Base-by-base conservation (phyloP, 1,140 invertebrate genomes). In the Brachionus sp. region DNA sequence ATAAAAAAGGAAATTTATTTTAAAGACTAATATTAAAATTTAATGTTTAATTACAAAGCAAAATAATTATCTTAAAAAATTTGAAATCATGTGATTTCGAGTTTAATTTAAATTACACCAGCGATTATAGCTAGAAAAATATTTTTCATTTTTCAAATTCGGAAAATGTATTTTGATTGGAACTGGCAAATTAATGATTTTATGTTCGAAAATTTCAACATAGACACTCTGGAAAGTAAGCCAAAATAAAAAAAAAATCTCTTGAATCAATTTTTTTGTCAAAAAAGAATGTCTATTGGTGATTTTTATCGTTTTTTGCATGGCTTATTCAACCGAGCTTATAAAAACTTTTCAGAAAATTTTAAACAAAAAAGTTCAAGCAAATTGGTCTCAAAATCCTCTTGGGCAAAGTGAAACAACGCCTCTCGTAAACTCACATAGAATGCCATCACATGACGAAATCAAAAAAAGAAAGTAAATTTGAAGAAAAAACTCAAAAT, bases 121-220 rank as follows among this genome's bases (percentile, higher is more conserved):
- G 19, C 19, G 9, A 57, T 57, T 57, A 7, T 23, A 57, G 19
- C 50, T 57, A 23, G 9, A 57, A 57, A 19, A 19, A 19, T 1
- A 42, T 57, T 23, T 57, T 57, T 57, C 19, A 9, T 57, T 57
- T 19, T 3, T 19, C 16, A 19, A 57, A 25, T 57, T 23, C 2
- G 7, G 10, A 75, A 66, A 80, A 80, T 80, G 77, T 80, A 80
- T 62, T 80, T 80, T 37, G 35, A 57, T 42, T 80, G 77, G 77
- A 44, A 80, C n/a, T 80, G 57, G 23, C 12, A 25, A 13, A 80
- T 80, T 5, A 66, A 80, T 37, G 77, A 44, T 37, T 80, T 80
- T 80, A 12, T 80, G 29, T 80, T 80, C 23, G 77, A 80, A 39
- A 44, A 44, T 39, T 66, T 80, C 12, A 80, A 80, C 37, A 80